Percentiles rank a stretch among this genome's conserved stretches.
Evolutionary conservation across 1,140 invertebrate species (phyloP).

Genomic region (Wiebesia pumilae): DNA sequence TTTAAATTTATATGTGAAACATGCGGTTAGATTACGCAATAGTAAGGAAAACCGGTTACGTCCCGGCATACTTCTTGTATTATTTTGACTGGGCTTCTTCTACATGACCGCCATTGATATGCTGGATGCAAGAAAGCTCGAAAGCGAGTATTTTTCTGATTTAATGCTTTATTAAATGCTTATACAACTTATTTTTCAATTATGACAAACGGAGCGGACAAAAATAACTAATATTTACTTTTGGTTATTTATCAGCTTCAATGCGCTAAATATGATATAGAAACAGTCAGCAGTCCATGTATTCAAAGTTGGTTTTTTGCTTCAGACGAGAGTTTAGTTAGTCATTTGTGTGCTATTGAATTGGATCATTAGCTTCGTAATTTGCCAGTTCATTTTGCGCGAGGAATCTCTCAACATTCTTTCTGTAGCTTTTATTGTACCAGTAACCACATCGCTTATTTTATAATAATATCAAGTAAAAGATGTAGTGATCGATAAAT

Average conservation of each 20-base stretch:
- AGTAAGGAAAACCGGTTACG: not conserved
- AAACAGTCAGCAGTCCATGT: not conserved
- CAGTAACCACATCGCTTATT: not conserved
- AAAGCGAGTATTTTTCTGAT: too few species aligned
- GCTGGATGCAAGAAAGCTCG: not conserved
- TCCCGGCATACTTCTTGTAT: not conserved
- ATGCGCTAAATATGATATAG: not conserved
- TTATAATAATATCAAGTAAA: not conserved
- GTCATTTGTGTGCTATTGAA: not conserved
- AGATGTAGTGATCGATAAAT: not conserved
- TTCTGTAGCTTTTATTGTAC: not conserved
- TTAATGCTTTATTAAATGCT: not conserved
- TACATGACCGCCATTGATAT: not conserved
- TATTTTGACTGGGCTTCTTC: not conserved
- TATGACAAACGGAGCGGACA: too few species aligned
- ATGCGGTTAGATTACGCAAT: not conserved
- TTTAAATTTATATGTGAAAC: too few species aligned
- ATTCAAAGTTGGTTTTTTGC: not conserved
- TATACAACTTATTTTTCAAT: not conserved
- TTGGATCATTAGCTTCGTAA: not conserved
- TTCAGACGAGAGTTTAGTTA: not conserved
- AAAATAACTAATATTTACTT: not conserved
- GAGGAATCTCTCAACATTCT: not conserved
- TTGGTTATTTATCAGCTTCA: not conserved
- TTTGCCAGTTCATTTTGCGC: not conserved